These are phyloP conservation scores for Gavia stellata DNA, from an alignment of 2,113 vertebrate genomes.

Conservation along the genomic window DNA sequence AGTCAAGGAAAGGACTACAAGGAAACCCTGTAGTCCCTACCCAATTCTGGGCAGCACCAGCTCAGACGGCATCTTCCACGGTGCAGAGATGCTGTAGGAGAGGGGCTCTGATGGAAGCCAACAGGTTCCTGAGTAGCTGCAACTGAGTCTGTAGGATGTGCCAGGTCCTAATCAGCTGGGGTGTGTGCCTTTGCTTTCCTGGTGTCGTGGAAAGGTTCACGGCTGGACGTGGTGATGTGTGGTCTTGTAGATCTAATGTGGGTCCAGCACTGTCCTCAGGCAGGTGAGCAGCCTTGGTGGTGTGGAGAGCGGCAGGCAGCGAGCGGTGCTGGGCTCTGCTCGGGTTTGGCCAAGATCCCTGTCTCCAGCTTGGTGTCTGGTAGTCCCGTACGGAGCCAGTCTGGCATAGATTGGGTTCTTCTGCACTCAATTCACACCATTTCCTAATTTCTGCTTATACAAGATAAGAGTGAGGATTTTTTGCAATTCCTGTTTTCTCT, in stretches of 20 bases:
- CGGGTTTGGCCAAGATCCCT: background rate
- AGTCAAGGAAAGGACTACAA: background rate
- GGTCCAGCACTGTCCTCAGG: background rate
- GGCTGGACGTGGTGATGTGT: background rate
- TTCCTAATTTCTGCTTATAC: background rate
- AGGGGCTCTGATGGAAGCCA: background rate
- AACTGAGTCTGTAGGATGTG: background rate
- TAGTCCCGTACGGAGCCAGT: background rate
- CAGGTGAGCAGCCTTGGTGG: background rate
- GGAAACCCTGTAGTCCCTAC: background rate
- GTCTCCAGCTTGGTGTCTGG: background rate
- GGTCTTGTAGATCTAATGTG: background rate
- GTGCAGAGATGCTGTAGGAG: background rate
- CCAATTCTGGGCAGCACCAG: background rate
- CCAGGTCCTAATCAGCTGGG: background rate
- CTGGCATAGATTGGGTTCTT: background rate
- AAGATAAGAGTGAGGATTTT: background rate
- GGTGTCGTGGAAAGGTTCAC: background rate
- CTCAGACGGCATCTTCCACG: background rate
- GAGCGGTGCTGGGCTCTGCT: background rate
- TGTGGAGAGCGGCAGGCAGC: fast-evolving
- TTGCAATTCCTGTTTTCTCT: background rate
- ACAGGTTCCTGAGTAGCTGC: background rate
- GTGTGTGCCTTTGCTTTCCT: background rate
- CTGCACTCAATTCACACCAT: background rate